These are phyloP conservation scores for Glandiceps talaboti DNA, from an alignment of 53 echinoderm and acorn worm species.

Conservation along the genomic window DNA sequence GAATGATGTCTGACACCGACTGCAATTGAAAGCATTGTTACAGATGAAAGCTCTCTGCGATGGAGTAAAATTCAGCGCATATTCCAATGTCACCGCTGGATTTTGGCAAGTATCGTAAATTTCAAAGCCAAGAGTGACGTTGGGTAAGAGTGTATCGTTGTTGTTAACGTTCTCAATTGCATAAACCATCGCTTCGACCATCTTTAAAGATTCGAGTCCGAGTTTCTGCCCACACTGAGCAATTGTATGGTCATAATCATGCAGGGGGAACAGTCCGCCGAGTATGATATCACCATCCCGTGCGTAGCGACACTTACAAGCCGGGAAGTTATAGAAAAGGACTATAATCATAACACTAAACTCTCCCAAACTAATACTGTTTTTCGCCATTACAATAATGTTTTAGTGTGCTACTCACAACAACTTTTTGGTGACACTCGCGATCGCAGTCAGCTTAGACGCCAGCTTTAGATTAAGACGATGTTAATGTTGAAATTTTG, in stretches of 20 bases:
- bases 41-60: slow-evolving; percentile 25
- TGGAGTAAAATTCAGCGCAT: slow-evolving; percentile 78
- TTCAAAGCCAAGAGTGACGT: slow-evolving; percentile 72
- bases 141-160: slow-evolving; percentile 43
- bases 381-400: no score
- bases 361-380: no score
- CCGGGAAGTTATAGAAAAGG: no score
- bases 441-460: no score
- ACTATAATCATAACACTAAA: no score
- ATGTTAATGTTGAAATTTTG: no score
- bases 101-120: slow-evolving; percentile 88
- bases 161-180: slow-evolving; percentile 55
- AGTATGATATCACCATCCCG: slow-evolving; percentile 50
- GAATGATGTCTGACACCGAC: slow-evolving; percentile 2
- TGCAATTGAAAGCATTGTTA: neutral
- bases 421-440: no score
- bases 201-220: slow-evolving; percentile 46
- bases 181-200: slow-evolving; percentile 84
- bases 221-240: slow-evolving; percentile 47
- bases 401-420: no score
- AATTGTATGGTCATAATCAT: slow-evolving; percentile 46
- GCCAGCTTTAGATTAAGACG: no score
- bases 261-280: slow-evolving; percentile 78
- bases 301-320: no score
- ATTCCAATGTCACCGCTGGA: slow-evolving; percentile 45